Conservation (phyloP, 2,113 vertebrate species). For the Nesospiza acunhae region DNA sequence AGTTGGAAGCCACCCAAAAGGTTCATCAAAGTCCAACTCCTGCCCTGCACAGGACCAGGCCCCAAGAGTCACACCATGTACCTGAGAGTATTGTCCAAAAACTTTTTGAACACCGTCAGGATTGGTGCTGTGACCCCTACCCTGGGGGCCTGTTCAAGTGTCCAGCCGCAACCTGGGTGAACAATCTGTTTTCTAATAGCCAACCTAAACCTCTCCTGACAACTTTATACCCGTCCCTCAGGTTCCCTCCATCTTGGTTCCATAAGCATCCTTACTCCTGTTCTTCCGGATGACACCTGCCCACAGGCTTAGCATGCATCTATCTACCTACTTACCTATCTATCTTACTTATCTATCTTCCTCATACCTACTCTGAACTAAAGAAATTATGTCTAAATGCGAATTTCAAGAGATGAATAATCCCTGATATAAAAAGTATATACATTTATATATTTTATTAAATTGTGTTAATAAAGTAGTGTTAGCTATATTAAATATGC, state of each 20-base stretch:
- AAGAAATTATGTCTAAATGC: neutral
- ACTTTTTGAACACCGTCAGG: neutral
- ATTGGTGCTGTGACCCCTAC: too few relatives aligned
- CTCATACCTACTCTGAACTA: neutral
- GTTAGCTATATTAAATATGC: neutral
- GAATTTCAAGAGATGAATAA: neutral
- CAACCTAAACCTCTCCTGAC: neutral
- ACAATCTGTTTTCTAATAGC: neutral
- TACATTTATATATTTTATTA: neutral
- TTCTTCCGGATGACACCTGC: neutral
- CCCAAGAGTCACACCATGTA: neutral
- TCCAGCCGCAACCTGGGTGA: neutral
- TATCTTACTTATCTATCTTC: neutral
- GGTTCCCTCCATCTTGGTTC: neutral
- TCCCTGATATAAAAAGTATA: neutral
- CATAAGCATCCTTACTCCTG: neutral
- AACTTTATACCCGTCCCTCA: neutral
- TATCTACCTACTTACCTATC: neutral
- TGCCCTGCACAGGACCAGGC: neutral
- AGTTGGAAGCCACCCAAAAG: neutral
- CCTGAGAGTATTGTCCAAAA: neutral
- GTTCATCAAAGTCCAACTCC: neutral
- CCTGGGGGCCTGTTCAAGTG: neutral
- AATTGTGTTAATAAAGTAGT: neutral
- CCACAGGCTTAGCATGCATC: neutral